Conservation (phyloP, 2,797 vertebrate genomes). For the Euphonia xanthogaster region DNA sequence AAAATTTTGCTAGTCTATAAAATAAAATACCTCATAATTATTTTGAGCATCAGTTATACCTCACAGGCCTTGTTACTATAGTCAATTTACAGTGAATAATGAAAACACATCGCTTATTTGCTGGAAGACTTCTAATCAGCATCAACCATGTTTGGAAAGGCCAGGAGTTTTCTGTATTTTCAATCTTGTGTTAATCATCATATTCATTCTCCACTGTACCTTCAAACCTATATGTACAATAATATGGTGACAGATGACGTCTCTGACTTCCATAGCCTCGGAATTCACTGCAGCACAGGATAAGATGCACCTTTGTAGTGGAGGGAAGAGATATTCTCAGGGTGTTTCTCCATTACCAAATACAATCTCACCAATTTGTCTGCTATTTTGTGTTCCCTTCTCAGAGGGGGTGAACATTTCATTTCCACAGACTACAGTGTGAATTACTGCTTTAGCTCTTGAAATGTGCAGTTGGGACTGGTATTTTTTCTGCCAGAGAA, state of each 20-base stretch:
- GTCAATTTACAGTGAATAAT: constrained; percentile 12
- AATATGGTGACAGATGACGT: background rate
- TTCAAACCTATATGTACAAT: background rate
- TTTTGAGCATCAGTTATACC: background rate
- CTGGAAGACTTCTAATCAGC: background rate
- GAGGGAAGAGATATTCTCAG: background rate
- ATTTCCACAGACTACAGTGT: background rate
- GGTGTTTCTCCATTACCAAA: background rate
- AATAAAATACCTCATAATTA: background rate
- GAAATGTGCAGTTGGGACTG: background rate
- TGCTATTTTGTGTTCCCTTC: background rate
- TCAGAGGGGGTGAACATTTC: background rate
- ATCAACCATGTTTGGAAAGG: constrained; percentile 3
- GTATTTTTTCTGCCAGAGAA: background rate
- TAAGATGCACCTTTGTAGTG: background rate
- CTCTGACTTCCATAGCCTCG: background rate
- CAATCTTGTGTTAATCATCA: background rate
- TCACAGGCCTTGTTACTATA: background rate
- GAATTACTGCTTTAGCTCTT: constrained; percentile 1
- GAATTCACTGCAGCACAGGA: background rate
- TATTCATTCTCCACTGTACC: background rate
- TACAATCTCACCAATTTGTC: background rate
- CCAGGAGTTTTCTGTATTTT: background rate
- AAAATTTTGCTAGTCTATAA: background rate
- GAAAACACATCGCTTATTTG: background rate